A percentile compares a stretch with the other conserved stretches of the same genome.
Conservation (phyloP, 2,888 invertebrate species). For the Acronicta psi region DNA sequence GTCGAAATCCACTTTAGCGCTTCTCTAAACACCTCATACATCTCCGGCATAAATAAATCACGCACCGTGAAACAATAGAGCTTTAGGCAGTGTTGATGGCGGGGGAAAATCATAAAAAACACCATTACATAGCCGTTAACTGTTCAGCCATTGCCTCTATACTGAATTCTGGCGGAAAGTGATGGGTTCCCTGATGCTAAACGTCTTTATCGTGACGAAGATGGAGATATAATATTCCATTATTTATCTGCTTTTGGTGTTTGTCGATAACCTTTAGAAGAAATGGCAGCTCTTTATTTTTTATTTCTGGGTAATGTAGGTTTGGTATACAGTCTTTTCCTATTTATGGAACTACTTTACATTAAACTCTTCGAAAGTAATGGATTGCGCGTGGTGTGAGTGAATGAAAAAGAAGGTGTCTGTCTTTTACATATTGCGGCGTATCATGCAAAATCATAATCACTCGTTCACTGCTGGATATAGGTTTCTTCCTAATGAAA, state of each 20-base stretch:
- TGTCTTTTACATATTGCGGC: no score
- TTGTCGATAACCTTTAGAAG: slow-evolving; percentile 48
- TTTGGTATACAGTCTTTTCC: no score
- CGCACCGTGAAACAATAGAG: slow-evolving; percentile 70
- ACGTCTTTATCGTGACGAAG: slow-evolving; percentile 51
- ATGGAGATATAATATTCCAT: slow-evolving; percentile 59
- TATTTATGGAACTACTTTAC: no score
- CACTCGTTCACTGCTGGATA: no score
- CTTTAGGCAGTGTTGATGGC: slow-evolving; percentile 58
- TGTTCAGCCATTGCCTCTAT: slow-evolving; percentile 56
- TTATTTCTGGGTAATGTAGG: not conserved
- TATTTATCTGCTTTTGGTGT: slow-evolving; percentile 45
- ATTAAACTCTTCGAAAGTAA: no score
- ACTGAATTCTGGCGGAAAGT: slow-evolving; percentile 34
- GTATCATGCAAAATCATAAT: no score
- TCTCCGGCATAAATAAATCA: slow-evolving; percentile 71
- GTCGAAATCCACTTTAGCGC: slow-evolving; percentile 48
- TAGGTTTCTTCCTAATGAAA: not conserved
- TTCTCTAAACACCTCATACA: slow-evolving; percentile 70
- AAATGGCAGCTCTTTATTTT: slow-evolving; percentile 30
- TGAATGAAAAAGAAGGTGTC: no score
- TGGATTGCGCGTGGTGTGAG: no score
- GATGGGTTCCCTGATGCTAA: slow-evolving; percentile 37
- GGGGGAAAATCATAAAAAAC: slow-evolving; percentile 73
- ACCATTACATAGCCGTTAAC: slow-evolving; percentile 73